phyloP scores from a whole-genome alignment of 2,888 invertebrate genomes.

The Loripinus fragilis region DNA sequence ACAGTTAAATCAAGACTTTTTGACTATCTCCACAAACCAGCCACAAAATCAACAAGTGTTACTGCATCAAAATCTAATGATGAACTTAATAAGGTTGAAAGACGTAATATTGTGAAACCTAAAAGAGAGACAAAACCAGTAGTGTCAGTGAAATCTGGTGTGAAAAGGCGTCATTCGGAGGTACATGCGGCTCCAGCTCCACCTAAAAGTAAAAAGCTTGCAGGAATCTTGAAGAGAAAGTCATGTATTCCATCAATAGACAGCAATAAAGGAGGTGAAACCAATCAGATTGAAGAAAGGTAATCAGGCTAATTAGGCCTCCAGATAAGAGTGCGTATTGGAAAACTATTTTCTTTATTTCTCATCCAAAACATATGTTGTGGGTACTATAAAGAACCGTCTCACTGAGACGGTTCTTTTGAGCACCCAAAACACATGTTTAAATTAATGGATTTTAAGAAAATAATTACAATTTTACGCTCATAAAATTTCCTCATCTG shows the following conservation, averaged over 20 bases:
- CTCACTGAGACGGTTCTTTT: too few species aligned
- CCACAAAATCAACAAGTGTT: not conserved
- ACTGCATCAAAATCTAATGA: not conserved
- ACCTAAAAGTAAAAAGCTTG: conserved; percentile 43
- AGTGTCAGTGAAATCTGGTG: conserved; percentile 10
- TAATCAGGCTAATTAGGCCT: too few species aligned
- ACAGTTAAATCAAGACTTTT: conserved; percentile 49
- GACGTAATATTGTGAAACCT: not conserved
- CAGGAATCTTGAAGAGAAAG: conserved; percentile 53
- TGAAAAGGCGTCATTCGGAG: conserved; percentile 49
- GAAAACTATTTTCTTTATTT: too few species aligned
- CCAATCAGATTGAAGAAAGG: not conserved
- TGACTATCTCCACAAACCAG: conserved; percentile 40
- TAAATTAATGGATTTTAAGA: too few species aligned
- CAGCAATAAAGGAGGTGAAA: conserved; percentile 20
- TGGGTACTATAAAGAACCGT: too few species aligned
- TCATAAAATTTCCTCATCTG: too few species aligned
- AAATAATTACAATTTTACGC: too few species aligned
- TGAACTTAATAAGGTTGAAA: not conserved
- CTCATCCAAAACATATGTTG: too few species aligned
- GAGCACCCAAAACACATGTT: too few species aligned
- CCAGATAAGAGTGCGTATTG: too few species aligned
- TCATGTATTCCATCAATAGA: conserved; percentile 48
- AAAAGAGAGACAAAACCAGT: conserved; percentile 1
- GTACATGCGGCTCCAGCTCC: not conserved